Conservation (phyloP, 2,797 vertebrate species). For the Lateolabrax maculatus region DNA sequence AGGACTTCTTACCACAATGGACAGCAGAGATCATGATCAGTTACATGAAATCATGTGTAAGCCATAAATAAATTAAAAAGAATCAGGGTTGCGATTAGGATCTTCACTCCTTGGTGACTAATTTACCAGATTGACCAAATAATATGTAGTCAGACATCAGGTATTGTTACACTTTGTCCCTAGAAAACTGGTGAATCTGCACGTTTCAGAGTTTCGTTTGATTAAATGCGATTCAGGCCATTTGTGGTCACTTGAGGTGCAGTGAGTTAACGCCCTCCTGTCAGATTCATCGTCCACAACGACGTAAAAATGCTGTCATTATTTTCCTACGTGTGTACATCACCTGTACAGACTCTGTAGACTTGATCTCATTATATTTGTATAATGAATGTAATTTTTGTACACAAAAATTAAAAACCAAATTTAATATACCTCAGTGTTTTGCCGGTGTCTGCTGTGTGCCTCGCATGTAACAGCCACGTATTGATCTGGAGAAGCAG, state of each 20-base stretch:
- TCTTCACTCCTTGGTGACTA: neutral
- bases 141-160: neutral
- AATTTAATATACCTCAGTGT: neutral
- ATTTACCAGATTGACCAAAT: constrained; percentile 5
- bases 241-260: neutral
- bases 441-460: neutral
- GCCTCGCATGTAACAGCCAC: neutral
- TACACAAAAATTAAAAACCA: constrained; percentile 34
- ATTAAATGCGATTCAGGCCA: neutral
- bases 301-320: neutral
- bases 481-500: neutral
- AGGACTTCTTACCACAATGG: neutral
- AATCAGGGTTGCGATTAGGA: neutral
- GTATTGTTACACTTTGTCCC: neutral
- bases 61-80: neutral
- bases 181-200: neutral
- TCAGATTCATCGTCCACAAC: neutral
- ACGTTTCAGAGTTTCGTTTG: neutral
- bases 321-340: neutral
- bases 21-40: neutral
- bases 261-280: neutral
- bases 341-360: neutral
- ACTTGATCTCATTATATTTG: neutral
- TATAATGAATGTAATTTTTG: constrained; percentile 16
- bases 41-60: neutral